A percentile compares a stretch with the other conserved stretches of the same genome.
Conservation (phyloP, 2,797 vertebrate genomes). For the Catamblyrhynchus diadema region DNA sequence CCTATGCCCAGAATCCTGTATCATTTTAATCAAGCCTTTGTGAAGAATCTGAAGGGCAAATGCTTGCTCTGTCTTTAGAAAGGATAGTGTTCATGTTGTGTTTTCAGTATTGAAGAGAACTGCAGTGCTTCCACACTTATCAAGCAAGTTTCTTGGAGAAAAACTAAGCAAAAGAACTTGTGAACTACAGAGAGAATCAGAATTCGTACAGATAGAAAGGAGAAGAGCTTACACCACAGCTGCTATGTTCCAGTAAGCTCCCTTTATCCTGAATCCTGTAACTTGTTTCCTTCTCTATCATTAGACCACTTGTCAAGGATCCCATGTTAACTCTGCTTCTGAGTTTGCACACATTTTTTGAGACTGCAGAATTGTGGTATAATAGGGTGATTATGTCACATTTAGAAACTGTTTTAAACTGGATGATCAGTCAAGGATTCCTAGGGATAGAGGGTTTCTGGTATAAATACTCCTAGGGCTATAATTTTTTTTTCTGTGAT, state of each 20-base stretch:
- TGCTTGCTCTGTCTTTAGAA: background rate
- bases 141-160: background rate
- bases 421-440: background rate
- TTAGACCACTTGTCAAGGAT: background rate
- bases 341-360: background rate
- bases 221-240: background rate
- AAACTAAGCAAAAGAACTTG: background rate
- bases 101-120: background rate
- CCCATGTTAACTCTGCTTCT: background rate
- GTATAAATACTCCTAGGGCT: background rate
- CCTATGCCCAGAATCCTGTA: background rate
- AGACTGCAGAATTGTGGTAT: background rate
- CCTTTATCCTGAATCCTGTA: background rate
- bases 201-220: background rate
- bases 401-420: background rate
- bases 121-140: background rate
- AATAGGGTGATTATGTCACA: background rate
- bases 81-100: background rate
- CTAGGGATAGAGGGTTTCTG: background rate
- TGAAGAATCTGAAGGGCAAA: background rate
- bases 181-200: background rate
- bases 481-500: background rate
- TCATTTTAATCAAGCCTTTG: background rate
- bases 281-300: background rate
- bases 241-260: background rate